Conservation (phyloP, 2,113 vertebrate genomes). For the Mixornis gularis region DNA sequence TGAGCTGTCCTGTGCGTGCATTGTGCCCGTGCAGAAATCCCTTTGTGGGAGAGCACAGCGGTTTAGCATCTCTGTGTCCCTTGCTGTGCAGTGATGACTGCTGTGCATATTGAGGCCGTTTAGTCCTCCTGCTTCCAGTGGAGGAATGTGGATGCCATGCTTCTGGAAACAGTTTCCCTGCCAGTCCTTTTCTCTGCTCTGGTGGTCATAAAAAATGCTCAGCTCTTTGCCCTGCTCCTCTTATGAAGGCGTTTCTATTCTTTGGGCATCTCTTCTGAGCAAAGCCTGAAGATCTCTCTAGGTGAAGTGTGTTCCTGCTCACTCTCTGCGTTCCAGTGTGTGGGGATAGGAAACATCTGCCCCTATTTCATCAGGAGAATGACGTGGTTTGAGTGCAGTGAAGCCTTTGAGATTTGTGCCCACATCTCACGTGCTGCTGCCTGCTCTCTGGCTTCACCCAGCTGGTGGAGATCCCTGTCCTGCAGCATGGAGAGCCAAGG, state of each 20-base stretch:
- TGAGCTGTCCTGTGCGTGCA: rapidly evolving
- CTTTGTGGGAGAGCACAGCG: neutral
- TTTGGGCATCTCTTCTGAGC: neutral
- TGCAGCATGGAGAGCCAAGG: neutral
- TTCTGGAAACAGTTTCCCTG: neutral
- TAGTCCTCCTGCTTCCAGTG: neutral
- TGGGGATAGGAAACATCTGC: neutral
- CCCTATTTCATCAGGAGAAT: neutral
- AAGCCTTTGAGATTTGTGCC: neutral
- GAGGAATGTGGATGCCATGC: neutral
- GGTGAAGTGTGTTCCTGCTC: neutral
- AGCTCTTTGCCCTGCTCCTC: neutral
- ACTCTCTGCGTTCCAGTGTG: neutral
- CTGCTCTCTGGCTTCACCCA: neutral
- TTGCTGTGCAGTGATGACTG: neutral
- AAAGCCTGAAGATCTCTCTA: neutral
- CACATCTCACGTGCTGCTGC: rapidly evolving
- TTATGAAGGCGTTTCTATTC: neutral
- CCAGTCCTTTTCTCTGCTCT: neutral
- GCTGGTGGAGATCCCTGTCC: neutral
- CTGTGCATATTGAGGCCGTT: neutral
- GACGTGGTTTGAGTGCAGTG: neutral
- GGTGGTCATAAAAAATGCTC: neutral
- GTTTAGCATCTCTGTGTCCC: neutral
- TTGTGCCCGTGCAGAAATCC: neutral